A percentile compares a stretch with the other conserved stretches of the same genome.
phyloP scores from a whole-genome alignment of 2,113 vertebrate species.

The Epinephelus moara region DNA sequence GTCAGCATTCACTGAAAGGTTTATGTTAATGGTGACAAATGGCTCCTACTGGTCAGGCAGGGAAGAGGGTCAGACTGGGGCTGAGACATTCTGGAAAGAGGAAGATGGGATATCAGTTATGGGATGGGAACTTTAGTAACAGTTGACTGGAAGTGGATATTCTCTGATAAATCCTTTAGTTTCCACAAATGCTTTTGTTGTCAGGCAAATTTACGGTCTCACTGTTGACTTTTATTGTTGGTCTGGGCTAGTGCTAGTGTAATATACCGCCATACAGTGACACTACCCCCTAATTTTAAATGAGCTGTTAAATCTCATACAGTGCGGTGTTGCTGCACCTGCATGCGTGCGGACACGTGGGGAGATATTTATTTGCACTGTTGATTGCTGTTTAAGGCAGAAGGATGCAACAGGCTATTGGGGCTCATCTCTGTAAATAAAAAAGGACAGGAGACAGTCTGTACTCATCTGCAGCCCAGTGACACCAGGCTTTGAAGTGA shows the following conservation, averaged over 20 bases:
- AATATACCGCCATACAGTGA: conserved; percentile 12
- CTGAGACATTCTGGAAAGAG: conserved; percentile 23
- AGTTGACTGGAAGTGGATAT: background rate
- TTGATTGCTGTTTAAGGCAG: conserved; percentile 57
- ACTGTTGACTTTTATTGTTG: conserved; percentile 14
- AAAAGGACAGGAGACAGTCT: conserved; percentile 75
- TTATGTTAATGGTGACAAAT: conserved; percentile 64
- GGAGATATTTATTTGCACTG: conserved; percentile 69
- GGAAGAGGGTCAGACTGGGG: conserved; percentile 35
- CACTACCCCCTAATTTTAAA: conserved; percentile 22
- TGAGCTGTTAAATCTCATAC: conserved; percentile 27
- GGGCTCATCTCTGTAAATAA: conserved; percentile 86
- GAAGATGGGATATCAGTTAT: conserved; percentile 5
- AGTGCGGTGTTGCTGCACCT: background rate
- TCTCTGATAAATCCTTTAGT: background rate
- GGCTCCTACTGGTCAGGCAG: conserved; percentile 41
- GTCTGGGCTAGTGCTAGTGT: background rate
- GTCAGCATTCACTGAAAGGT: conserved; percentile 52
- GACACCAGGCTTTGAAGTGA: conserved; percentile 86
- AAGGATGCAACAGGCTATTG: conserved; percentile 54
- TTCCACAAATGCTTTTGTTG: conserved; percentile 7
- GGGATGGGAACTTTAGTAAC: conserved; percentile 16
- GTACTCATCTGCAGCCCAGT: conserved; percentile 84
- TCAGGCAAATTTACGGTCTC: background rate
- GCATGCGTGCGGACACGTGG: conserved; percentile 33